These are phyloP conservation scores for Cromileptes altivelis DNA, from an alignment of 2,113 vertebrate genomes.

Conservation along the genomic window DNA sequence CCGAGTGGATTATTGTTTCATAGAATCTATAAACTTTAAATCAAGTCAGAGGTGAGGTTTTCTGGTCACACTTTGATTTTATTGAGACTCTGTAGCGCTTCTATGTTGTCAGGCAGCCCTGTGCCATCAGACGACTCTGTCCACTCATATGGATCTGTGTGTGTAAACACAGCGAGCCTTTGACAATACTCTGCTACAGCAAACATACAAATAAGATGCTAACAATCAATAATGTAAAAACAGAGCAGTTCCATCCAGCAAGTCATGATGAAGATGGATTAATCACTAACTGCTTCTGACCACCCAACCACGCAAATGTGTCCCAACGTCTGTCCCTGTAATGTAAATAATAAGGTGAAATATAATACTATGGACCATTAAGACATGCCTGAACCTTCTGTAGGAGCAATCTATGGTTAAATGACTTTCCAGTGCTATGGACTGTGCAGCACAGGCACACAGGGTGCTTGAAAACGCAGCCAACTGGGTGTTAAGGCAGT, in stretches of 20 bases:
- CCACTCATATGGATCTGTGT: background rate
- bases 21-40: background rate
- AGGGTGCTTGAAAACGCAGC: background rate
- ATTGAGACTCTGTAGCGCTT: background rate
- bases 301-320: background rate
- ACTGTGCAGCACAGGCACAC: slow-evolving; percentile 2
- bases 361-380: background rate
- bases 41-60: background rate
- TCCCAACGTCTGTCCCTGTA: background rate
- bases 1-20: background rate
- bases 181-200: background rate
- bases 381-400: background rate
- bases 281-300: background rate
- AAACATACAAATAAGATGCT: background rate
- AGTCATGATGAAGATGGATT: background rate
- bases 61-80: background rate
- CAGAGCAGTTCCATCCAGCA: background rate
- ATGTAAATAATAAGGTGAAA: slow-evolving; percentile 5
- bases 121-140: background rate
- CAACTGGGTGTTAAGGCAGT: slow-evolving; percentile 15
- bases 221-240: background rate
- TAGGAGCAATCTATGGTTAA: background rate
- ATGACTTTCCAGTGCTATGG: background rate
- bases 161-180: slow-evolving; percentile 8
- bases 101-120: background rate